These are phyloP conservation scores for Branchellion lobata DNA, from an alignment of 2,888 invertebrate genomes.

Conservation along the genomic window DNA sequence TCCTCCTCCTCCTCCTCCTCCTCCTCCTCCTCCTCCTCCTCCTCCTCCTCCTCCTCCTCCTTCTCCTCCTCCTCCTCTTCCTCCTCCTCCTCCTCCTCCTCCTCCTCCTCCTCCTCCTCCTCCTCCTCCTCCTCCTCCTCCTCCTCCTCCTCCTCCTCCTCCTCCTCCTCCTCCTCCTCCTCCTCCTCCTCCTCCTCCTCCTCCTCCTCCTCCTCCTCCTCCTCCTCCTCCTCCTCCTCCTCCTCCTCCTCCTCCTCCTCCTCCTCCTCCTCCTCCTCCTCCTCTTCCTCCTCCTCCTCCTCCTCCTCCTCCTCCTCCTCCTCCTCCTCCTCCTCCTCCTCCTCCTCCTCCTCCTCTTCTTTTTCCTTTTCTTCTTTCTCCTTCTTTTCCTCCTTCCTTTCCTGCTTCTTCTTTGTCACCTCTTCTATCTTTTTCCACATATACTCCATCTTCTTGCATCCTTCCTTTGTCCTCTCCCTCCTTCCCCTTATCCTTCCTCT, in stretches of 20 bases:
- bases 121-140: background rate
- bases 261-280: too few species aligned
- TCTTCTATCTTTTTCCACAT: background rate
- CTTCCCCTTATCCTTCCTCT: too few species aligned
- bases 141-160: background rate
- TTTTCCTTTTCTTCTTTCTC: background rate
- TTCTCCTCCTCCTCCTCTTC: background rate
- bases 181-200: background rate
- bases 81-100: background rate
- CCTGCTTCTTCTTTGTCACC: background rate
- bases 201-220: constrained; percentile 17
- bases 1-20: background rate
- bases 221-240: background rate
- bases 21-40: background rate
- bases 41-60: background rate
- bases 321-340: background rate
- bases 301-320: background rate
- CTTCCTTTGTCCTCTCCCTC: too few species aligned
- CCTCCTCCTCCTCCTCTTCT: background rate
- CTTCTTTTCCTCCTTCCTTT: background rate
- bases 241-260: background rate
- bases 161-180: background rate
- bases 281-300: background rate
- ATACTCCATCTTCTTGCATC: background rate
- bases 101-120: background rate